These are phyloP conservation scores for Phycodurus eques DNA, from an alignment of 2,113 vertebrate species.

Conservation along the genomic window DNA sequence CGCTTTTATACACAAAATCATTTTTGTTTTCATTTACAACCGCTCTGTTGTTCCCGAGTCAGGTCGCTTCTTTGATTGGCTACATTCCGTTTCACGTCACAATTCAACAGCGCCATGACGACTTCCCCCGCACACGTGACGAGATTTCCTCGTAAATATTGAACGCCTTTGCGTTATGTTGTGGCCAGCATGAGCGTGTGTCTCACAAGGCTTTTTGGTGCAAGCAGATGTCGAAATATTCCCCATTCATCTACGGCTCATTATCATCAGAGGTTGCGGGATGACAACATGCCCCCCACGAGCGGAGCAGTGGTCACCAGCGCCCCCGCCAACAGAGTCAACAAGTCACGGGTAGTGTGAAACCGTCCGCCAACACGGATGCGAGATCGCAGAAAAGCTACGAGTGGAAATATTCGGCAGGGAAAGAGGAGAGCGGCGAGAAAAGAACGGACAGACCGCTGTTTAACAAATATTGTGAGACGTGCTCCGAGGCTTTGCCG, in stretches of 20 bases:
- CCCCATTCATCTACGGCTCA: background rate
- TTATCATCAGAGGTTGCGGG: background rate
- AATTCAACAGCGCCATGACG: too few relatives aligned
- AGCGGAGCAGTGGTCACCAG: constrained; percentile 52
- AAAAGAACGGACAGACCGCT: constrained; percentile 71
- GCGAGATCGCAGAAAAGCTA: constrained; percentile 54
- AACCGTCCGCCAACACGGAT: constrained; percentile 55
- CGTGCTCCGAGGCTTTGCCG: constrained; percentile 60
- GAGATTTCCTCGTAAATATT: too few relatives aligned
- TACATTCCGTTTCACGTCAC: too few relatives aligned
- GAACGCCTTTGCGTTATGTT: too few relatives aligned
- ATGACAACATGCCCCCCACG: background rate
- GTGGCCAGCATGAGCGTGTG: background rate
- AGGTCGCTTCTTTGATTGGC: too few relatives aligned
- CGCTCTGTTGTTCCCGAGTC: too few relatives aligned
- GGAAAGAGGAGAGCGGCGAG: constrained; percentile 43
- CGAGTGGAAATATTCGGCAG: constrained; percentile 53
- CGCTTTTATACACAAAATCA: too few relatives aligned
- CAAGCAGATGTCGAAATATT: background rate
- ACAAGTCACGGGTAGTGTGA: constrained; percentile 68
- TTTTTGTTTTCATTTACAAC: too few relatives aligned
- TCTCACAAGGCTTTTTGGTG: background rate
- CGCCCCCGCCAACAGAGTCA: constrained; percentile 59
- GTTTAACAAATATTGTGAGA: constrained; percentile 79
- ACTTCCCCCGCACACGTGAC: too few relatives aligned